phyloP scores from a whole-genome alignment of 2,113 vertebrate species.

The Polypterus senegalus region DNA sequence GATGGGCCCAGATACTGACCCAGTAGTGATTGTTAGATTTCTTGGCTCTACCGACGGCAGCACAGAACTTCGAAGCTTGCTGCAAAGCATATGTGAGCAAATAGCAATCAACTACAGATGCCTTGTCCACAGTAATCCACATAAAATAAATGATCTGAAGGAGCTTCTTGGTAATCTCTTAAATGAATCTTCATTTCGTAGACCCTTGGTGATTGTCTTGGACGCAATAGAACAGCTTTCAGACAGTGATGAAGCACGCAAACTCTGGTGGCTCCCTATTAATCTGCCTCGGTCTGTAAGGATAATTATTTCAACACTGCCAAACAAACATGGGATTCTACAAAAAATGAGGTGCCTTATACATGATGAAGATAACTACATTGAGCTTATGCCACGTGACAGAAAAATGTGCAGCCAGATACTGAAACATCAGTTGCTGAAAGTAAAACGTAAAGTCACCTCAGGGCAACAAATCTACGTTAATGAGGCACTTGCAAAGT shows the following conservation, averaged over 20 bases:
- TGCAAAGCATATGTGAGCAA: slow-evolving; percentile 92
- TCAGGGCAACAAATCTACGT: slow-evolving; percentile 97
- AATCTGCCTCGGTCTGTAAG: slow-evolving; percentile 86
- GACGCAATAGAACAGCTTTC: slow-evolving; percentile 88
- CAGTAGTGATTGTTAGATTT: slow-evolving; percentile 84
- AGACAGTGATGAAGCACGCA: slow-evolving; percentile 80
- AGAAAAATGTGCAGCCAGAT: slow-evolving; percentile 94
- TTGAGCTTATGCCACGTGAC: slow-evolving; percentile 78
- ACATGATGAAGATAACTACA: slow-evolving; percentile 76
- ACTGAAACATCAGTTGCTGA: slow-evolving; percentile 85
- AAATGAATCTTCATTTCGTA: slow-evolving; percentile 81
- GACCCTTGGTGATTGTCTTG: slow-evolving; percentile 81
- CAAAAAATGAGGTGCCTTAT: slow-evolving; percentile 87
- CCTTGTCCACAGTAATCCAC: slow-evolving; percentile 85
- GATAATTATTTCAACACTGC: slow-evolving; percentile 86
- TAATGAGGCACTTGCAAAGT: slow-evolving; percentile 88
- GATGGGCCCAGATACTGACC: slow-evolving; percentile 85
- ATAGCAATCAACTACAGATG: slow-evolving; percentile 86
- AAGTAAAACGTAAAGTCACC: slow-evolving; percentile 89
- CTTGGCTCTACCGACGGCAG: slow-evolving; percentile 80
- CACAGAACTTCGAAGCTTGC: slow-evolving; percentile 72
- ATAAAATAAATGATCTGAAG: slow-evolving; percentile 87
- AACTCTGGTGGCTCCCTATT: slow-evolving; percentile 92
- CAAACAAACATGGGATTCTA: slow-evolving; percentile 89
- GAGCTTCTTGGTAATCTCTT: slow-evolving; percentile 87